Evolutionary conservation across 2,797 vertebrate genomes (phyloP).

Genomic region (Sebastes alutus): DNA sequence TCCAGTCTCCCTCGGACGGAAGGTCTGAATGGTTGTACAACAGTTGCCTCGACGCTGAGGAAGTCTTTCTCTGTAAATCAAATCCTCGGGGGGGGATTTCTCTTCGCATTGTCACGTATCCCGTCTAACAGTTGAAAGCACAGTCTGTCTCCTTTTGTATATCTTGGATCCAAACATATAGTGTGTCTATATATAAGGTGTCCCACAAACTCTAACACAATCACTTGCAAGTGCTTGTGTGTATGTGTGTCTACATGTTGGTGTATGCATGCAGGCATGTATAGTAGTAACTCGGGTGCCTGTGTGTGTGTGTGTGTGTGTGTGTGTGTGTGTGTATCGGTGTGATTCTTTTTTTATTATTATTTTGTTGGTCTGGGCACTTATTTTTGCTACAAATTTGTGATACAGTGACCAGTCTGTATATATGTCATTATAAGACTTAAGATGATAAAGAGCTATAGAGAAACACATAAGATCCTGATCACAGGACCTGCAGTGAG

Average conservation of each 20-base stretch:
- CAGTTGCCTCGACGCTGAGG: constrained; percentile 48
- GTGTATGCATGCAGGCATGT: constrained; percentile 71
- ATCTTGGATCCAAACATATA: constrained; percentile 64
- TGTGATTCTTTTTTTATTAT: constrained; percentile 15
- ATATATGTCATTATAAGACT: constrained; percentile 69
- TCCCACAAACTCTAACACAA: constrained; percentile 74
- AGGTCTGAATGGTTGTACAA: constrained; percentile 53
- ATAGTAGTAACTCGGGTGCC: constrained; percentile 53
- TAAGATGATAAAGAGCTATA: constrained; percentile 77
- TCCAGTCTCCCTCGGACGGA: constrained; percentile 47
- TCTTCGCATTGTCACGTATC: constrained; percentile 39
- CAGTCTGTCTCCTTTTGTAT: constrained; percentile 57
- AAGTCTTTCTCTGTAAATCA: constrained; percentile 63
- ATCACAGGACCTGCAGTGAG: constrained; percentile 60
- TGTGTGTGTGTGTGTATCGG: constrained; percentile 44
- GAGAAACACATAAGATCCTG: constrained; percentile 63
- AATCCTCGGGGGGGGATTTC: constrained; percentile 62
- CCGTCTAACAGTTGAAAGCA: constrained; percentile 59
- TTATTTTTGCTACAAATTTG: constrained; percentile 86
- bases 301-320: constrained; percentile 32
- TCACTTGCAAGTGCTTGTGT: constrained; percentile 63
- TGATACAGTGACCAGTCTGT: constrained; percentile 87
- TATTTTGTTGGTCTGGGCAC: constrained; percentile 83
- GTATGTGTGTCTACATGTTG: constrained; percentile 58
- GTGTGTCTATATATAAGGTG: constrained; percentile 70